Conservation (phyloP, 2,888 invertebrate species). For the Odontomyia ornata region DNA sequence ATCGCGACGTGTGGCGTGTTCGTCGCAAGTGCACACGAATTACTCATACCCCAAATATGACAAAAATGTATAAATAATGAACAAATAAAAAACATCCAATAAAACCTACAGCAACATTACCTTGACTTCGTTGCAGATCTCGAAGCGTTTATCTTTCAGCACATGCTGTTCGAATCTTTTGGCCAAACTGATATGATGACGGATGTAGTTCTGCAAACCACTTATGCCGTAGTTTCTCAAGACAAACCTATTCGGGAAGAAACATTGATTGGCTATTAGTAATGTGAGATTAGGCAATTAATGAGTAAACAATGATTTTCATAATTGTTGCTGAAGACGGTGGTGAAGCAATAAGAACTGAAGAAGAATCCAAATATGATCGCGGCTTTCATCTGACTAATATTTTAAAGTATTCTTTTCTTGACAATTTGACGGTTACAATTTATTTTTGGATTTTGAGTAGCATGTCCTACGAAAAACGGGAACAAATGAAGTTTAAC, state of each 20-base stretch:
- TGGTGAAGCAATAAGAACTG: background rate
- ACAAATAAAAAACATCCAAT: constrained; percentile 11
- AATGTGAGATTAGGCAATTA: background rate
- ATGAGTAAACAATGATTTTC: background rate
- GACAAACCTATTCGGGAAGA: constrained; percentile 73
- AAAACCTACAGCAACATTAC: constrained; percentile 62
- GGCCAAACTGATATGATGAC: constrained; percentile 89
- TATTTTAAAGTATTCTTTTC: no score
- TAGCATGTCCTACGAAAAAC: no score
- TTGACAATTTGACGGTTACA: no score
- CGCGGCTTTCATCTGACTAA: no score
- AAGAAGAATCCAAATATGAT: background rate
- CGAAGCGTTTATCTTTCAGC: constrained; percentile 83
- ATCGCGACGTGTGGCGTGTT: no score
- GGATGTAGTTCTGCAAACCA: constrained; percentile 91
- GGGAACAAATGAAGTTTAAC: no score
- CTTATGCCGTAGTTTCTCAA: constrained; percentile 92
- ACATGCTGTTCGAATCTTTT: constrained; percentile 88
- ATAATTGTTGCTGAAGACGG: no score
- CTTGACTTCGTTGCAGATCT: constrained; percentile 91
- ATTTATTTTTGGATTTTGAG: no score
- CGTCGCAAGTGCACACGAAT: background rate
- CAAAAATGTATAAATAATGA: background rate
- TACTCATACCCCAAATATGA: background rate
- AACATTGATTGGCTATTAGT: background rate